Base-by-base conservation (phyloP, 2,797 vertebrate genomes). In the Argentina silus region DNA sequence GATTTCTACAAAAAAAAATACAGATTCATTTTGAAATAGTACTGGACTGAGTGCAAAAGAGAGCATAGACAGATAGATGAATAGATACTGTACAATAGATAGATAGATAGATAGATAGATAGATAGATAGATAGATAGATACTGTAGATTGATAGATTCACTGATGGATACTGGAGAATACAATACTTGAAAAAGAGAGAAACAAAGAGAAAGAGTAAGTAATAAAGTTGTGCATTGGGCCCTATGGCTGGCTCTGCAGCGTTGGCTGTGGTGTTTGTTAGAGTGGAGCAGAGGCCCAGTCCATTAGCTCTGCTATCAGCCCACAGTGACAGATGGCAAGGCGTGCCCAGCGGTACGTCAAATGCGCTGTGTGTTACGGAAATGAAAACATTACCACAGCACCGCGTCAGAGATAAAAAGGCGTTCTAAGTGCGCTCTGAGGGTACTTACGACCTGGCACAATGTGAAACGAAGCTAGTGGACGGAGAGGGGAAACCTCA, bases 251-350 rank as follows among this genome's bases (percentile, higher is more conserved):
- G 7, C 12, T 7, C 47, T 36, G 23, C 62, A 56, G 70, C 9
- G 44, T 12, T 42, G 59, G 50, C 44, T 53, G 48, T 66, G 51
- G 55, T 61, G 67, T 14, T 9, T 5, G 15, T 21, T 27, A 12
- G 59, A 42, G 51, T 15, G 59, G 17, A 45, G 36, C 36, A 53
- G n/a, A 67, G 66, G 48, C 53, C 51, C 53, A 57, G 55, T 56
- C 48, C 48, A 72, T 64, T 72, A 64, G 61, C 7, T 21, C 61
- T 45, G 44, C 69, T 78, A 27, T 69, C 61, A 1, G 53, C n/a
- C 27, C 62, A 66, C 45, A 44, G 27, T 81, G 79, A 86, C 83
- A 86, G 85, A 86, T 86, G 85, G 85, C 55, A 53, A 56, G 67
- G 67, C 70, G 56, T n/a, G 78, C 65, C 69, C 53, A 63, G 56